phyloP scores from a whole-genome alignment of 2,888 invertebrate genomes.

The Reticulitermes lucifugus region DNA sequence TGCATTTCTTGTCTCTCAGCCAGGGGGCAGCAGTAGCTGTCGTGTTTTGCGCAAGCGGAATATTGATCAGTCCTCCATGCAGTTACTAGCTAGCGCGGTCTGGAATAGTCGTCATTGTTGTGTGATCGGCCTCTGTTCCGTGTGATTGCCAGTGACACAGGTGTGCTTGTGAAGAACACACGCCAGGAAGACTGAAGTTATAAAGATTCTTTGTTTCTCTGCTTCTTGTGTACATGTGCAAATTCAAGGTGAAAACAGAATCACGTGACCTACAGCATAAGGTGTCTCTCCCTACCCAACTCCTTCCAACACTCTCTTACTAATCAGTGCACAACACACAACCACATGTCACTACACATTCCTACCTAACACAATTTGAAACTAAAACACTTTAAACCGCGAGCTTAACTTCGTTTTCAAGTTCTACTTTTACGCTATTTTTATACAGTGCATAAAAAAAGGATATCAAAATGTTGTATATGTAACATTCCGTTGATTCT shows the following conservation, averaged over 20 bases:
- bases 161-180: not conserved
- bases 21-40: not conserved
- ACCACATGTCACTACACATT: not conserved
- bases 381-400: too few species aligned
- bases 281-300: too few species aligned
- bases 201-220: not conserved
- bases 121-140: not conserved
- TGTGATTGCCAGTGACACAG: too few species aligned
- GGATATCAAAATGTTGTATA: not conserved
- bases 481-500: not conserved
- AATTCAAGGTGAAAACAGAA: conserved; percentile 14
- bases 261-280: not conserved
- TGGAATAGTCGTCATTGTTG: not conserved
- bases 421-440: not conserved
- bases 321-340: not conserved
- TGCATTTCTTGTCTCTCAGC: not conserved
- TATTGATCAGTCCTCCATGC: not conserved
- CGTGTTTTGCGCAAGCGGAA: not conserved
- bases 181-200: not conserved
- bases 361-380: too few species aligned
- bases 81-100: not conserved
- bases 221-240: not conserved
- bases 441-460: not conserved
- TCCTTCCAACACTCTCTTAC: too few species aligned
- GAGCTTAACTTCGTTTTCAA: not conserved